Conservation (phyloP, 1,140 invertebrate genomes). For the Dufourea novaeangliae region DNA sequence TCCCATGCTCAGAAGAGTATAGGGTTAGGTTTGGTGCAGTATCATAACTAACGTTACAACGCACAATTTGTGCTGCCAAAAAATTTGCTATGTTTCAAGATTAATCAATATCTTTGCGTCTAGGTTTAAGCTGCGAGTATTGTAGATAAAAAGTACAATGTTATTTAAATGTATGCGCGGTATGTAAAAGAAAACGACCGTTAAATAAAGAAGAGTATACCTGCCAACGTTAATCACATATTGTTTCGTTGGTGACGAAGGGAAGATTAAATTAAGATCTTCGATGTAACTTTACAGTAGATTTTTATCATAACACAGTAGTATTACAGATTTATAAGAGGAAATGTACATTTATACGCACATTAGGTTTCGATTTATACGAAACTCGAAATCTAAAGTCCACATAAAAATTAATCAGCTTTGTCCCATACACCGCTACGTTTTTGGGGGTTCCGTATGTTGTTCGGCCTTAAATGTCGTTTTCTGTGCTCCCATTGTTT, state of each 20-base stretch:
- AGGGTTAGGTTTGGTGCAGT: slow-evolving; percentile 11
- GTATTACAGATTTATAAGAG: slow-evolving; percentile 48
- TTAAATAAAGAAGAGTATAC: slow-evolving; percentile 62
- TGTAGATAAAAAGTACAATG: slow-evolving; percentile 70
- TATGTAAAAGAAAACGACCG: slow-evolving; percentile 55
- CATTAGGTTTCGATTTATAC: not conserved
- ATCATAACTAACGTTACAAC: slow-evolving; percentile 36
- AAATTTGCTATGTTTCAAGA: slow-evolving; percentile 52
- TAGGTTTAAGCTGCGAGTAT: slow-evolving; percentile 51
- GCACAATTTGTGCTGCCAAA: slow-evolving; percentile 70
- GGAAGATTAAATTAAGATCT: not conserved
- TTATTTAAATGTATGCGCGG: slow-evolving; percentile 66
- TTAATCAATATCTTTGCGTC: slow-evolving; percentile 41
- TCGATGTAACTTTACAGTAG: not conserved
- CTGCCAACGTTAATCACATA: not conserved
- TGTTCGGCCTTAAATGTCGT: slow-evolving; percentile 51
- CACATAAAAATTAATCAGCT: not conserved
- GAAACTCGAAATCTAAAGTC: not conserved
- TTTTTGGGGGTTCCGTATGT: slow-evolving; percentile 64
- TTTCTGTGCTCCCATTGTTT: slow-evolving; percentile 41
- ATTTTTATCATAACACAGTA: slow-evolving; percentile 39
- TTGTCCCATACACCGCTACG: slow-evolving; percentile 35
- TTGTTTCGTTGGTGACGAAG: not conserved
- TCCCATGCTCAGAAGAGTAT: not conserved
- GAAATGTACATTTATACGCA: slow-evolving; percentile 31